phyloP scores from a whole-genome alignment of 2,113 vertebrate genomes.

The Nothoprocta pentlandii region DNA sequence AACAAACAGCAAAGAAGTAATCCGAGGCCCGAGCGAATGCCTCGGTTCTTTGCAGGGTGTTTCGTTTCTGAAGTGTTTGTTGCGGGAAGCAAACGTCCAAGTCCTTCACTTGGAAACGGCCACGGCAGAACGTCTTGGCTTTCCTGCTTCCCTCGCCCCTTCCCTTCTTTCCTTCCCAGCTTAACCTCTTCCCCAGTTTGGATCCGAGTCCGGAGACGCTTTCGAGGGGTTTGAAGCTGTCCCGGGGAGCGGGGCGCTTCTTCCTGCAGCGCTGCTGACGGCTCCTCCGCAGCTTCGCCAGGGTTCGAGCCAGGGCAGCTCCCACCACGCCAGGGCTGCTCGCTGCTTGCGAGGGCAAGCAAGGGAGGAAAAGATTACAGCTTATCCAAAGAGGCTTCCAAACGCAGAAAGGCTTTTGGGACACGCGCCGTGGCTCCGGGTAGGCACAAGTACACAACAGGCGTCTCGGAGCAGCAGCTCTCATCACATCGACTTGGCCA shows the following conservation, averaged over 20 bases:
- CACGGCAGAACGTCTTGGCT: not conserved
- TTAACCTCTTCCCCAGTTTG: not conserved
- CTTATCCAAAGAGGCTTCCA: not conserved
- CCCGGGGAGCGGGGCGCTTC: not conserved
- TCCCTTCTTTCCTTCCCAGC: accelerated
- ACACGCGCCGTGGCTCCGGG: not conserved
- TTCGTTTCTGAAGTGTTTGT: not conserved
- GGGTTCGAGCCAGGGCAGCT: no score
- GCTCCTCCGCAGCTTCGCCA: no score
- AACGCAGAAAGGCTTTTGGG: not conserved
- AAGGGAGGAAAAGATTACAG: not conserved
- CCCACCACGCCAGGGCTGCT: no score
- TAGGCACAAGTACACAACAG: not conserved
- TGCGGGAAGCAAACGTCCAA: accelerated
- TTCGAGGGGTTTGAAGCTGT: not conserved
- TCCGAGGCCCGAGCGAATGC: accelerated
- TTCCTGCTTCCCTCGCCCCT: not conserved
- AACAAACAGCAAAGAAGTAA: accelerated
- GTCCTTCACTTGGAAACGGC: not conserved
- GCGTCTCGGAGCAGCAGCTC: not conserved
- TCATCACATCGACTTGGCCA: not conserved
- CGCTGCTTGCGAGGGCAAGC: not conserved
- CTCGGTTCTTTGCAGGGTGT: accelerated
- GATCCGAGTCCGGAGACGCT: accelerated
- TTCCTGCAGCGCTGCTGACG: not conserved